Evolutionary conservation across 2,888 invertebrate genomes (phyloP).

Genomic region (Cheilosia soror): DNA sequence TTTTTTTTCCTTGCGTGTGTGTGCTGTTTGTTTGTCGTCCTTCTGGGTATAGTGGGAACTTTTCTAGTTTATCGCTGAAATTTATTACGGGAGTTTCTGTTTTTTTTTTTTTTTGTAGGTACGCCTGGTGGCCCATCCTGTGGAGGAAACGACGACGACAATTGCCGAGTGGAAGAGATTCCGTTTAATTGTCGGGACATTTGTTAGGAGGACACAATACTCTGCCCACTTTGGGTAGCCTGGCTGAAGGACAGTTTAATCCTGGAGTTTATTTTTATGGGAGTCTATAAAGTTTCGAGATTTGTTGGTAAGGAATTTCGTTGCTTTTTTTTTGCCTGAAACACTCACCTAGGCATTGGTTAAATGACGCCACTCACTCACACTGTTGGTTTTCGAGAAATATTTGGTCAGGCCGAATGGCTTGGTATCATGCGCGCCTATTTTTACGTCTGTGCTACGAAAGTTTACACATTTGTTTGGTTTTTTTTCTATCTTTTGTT

Average conservation of each 20-base stretch:
- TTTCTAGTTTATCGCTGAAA: slow-evolving; percentile 72
- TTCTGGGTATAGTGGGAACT: slow-evolving; percentile 64
- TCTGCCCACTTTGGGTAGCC: slow-evolving; percentile 36
- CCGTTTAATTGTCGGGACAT: slow-evolving; percentile 73
- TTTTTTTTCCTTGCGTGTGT: neutral
- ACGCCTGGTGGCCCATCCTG: slow-evolving; percentile 25
- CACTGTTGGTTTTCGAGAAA: neutral
- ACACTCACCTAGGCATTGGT: slow-evolving; percentile 58
- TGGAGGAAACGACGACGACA: slow-evolving; percentile 57
- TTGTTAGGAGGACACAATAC: slow-evolving; percentile 62
- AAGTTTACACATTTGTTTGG: slow-evolving; percentile 42
- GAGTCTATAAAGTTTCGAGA: slow-evolving; percentile 75
- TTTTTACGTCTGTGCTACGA: slow-evolving; percentile 43
- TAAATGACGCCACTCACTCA: slow-evolving; percentile 43
- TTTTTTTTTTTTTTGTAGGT: slow-evolving; percentile 40
- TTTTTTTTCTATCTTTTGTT: slow-evolving; percentile 30
- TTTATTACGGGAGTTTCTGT: slow-evolving; percentile 57
- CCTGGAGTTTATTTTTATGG: slow-evolving; percentile 74
- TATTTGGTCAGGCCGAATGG: neutral
- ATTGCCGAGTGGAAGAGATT: slow-evolving; percentile 72
- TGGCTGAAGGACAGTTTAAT: slow-evolving; percentile 69
- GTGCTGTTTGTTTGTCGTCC: slow-evolving; percentile 29
- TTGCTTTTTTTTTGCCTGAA: slow-evolving; percentile 15
- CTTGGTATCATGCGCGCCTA: slow-evolving; percentile 28
- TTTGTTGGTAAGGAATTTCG: slow-evolving; percentile 70